These are phyloP conservation scores for Bombylius major DNA, from an alignment of 2,888 invertebrate species.

Conservation along the genomic window DNA sequence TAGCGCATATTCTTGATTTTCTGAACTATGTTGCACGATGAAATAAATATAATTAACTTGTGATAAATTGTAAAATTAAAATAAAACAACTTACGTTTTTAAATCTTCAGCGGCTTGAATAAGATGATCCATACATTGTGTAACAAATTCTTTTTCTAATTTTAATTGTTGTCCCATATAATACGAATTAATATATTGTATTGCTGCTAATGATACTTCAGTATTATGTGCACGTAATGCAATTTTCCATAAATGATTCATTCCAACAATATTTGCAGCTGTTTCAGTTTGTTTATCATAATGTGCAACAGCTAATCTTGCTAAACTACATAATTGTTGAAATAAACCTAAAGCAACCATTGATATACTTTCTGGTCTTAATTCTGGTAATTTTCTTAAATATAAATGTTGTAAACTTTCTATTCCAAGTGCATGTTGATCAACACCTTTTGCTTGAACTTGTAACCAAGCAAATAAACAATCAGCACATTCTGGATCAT, in stretches of 20 bases:
- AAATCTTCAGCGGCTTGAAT: conserved; percentile 70
- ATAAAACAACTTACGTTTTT: conserved; percentile 24
- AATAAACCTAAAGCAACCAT: conserved; percentile 85
- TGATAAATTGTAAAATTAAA: background rate
- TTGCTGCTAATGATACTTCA: conserved; percentile 89
- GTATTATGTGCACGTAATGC: conserved; percentile 82
- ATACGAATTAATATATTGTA: conserved; percentile 85
- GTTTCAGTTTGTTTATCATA: conserved; percentile 40
- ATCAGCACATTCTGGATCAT: conserved; percentile 74
- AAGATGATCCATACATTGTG: conserved; percentile 85
- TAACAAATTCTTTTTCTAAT: conserved; percentile 84
- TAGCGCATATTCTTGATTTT: conserved; percentile 59
- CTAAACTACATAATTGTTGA: conserved; percentile 80
- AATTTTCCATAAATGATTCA: conserved; percentile 92
- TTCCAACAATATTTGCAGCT: conserved; percentile 56
- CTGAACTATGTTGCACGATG: conserved; percentile 21
- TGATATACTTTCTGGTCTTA: conserved; percentile 78
- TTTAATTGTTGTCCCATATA: conserved; percentile 87
- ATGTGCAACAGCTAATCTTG: conserved; percentile 65
- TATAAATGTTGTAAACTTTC: conserved; percentile 81
- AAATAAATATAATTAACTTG: background rate
- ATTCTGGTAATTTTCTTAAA: conserved; percentile 73
- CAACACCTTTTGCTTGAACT: conserved; percentile 81
- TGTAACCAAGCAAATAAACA: conserved; percentile 89
- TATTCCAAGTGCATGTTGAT: conserved; percentile 79